A percentile compares a stretch with the other conserved stretches of the same genome.
Evolutionary conservation across 92 coral and sea anemone genomes (phyloP).

Genomic region (Muricea muricata): DNA sequence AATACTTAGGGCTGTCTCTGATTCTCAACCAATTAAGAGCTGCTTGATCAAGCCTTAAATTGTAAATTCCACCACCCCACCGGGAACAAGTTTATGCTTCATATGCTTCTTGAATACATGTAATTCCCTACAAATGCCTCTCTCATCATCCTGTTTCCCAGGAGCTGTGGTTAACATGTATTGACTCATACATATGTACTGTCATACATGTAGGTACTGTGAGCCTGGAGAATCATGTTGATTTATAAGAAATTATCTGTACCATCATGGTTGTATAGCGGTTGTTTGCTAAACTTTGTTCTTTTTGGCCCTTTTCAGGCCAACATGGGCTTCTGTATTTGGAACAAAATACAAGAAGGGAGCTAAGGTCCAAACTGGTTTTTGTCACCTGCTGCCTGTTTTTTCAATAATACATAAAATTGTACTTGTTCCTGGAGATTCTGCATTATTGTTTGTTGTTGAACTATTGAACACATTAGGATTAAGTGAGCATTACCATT

Average conservation of each 20-base stretch:
- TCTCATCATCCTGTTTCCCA: too few species aligned
- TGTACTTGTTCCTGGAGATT: background rate
- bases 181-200: too few species aligned
- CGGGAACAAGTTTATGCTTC: too few species aligned
- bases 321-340: background rate
- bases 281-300: background rate
- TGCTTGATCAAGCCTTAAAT: too few species aligned
- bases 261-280: background rate
- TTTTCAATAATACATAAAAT: background rate
- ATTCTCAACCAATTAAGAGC: too few species aligned
- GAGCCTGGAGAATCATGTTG: too few species aligned
- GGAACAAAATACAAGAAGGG: background rate
- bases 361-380: background rate
- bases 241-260: background rate
- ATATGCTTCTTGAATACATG: too few species aligned
- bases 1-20: too few species aligned
- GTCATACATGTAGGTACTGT: too few species aligned
- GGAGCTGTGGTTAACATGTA: too few species aligned
- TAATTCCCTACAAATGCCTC: too few species aligned
- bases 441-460: background rate
- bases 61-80: too few species aligned
- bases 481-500: background rate
- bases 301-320: background rate
- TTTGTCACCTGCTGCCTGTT: background rate
- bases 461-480: background rate